These are phyloP conservation scores for Coturnix japonica DNA, from an alignment of 2,113 vertebrate genomes.

Conservation along the genomic window DNA sequence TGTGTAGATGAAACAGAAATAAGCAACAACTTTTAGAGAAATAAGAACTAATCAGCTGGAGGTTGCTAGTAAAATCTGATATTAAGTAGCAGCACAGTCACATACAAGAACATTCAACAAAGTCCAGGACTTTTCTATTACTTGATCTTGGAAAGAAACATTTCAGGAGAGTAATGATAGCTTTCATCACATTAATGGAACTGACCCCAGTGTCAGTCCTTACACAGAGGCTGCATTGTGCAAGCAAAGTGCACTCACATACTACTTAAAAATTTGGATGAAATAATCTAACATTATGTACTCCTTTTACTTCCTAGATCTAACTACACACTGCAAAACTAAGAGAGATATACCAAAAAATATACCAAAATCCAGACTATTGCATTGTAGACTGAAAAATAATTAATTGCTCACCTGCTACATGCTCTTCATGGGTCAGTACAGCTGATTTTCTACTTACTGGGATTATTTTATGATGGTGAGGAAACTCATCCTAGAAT, in stretches of 20 bases:
- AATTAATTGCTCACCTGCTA: fast-evolving
- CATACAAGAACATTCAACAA: background rate
- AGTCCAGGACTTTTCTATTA: background rate
- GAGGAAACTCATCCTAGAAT: background rate
- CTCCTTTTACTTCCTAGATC: background rate
- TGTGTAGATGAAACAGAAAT: background rate
- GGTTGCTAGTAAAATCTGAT: background rate
- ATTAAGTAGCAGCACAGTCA: background rate
- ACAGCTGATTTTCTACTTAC: background rate
- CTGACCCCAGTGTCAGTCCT: background rate
- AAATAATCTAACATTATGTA: background rate
- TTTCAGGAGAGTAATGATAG: background rate
- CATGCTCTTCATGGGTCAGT: background rate
- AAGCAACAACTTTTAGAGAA: background rate
- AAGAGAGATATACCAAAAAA: background rate
- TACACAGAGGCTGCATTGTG: background rate
- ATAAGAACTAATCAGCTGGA: background rate
- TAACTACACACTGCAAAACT: background rate
- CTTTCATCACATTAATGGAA: background rate
- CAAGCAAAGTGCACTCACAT: background rate
- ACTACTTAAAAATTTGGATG: fast-evolving
- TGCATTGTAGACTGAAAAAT: background rate
- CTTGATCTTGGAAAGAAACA: background rate
- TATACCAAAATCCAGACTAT: background rate
- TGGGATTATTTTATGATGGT: background rate